A percentile compares a stretch with the other conserved stretches of the same genome.
Conservation (phyloP, 2,113 vertebrate genomes). For the Oreochromis niloticus region DNA sequence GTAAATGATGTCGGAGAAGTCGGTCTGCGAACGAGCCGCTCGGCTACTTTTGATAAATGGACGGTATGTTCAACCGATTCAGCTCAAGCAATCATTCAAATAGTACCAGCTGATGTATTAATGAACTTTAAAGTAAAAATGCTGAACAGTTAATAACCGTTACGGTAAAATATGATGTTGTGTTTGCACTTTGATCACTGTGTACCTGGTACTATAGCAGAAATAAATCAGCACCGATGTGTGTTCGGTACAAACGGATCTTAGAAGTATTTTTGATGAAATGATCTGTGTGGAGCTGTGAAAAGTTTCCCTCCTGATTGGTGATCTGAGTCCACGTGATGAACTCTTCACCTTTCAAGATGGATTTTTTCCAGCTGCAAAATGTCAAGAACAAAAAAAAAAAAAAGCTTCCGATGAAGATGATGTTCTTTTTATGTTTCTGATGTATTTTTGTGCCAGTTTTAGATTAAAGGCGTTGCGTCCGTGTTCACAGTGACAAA, state of each 20-base stretch:
- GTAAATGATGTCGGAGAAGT: neutral
- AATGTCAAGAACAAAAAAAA: neutral
- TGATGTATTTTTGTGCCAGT: constrained; percentile 40
- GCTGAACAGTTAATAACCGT: neutral
- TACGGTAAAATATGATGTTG: neutral
- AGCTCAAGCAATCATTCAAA: neutral
- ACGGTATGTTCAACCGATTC: neutral
- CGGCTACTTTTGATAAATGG: neutral
- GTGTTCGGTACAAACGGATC: neutral
- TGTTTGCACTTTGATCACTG: constrained; percentile 35
- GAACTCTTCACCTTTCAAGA: neutral
- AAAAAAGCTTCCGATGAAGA: neutral
- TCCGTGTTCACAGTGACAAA: neutral
- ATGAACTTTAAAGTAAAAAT: neutral
- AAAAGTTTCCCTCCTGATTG: neutral
- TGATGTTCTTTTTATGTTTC: neutral
- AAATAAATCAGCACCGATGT: neutral
- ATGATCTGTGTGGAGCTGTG: neutral
- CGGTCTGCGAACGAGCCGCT: neutral
- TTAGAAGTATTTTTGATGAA: neutral
- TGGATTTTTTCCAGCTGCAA: neutral
- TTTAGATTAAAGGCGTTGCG: neutral
- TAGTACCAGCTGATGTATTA: neutral
- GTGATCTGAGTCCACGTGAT: neutral
- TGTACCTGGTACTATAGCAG: neutral